Evolutionary conservation across 2,888 invertebrate genomes (phyloP).

Genomic region (Lepidocyrtoides sp.): DNA sequence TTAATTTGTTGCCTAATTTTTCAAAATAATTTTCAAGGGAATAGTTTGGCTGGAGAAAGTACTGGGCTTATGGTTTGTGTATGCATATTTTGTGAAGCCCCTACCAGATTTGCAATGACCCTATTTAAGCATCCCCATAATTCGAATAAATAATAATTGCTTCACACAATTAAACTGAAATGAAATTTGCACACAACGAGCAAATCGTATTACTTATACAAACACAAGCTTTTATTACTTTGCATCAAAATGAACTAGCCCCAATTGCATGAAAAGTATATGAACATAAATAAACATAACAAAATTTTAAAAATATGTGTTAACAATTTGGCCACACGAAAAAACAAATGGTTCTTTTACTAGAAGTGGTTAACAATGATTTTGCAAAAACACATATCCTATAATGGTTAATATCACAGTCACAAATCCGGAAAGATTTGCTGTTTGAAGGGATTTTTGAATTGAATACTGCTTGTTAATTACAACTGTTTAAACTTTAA

Average conservation of each 20-base stretch:
- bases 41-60: not conserved
- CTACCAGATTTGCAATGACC: not conserved
- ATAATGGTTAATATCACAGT: conserved; percentile 35
- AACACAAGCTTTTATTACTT: conserved; percentile 14
- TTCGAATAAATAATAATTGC: not conserved
- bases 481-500: conserved; percentile 21
- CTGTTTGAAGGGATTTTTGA: not conserved
- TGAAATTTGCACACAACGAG: not conserved
- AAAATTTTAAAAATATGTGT: conserved; percentile 44
- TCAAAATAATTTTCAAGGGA: not conserved
- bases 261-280: conserved; percentile 34
- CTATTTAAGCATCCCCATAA: not conserved
- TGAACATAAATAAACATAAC: not conserved
- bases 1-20: not conserved
- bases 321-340: conserved; percentile 59
- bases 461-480: conserved; percentile 10
- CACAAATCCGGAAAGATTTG: not conserved
- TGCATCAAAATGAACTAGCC: not conserved
- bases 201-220: not conserved
- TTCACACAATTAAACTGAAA: not conserved
- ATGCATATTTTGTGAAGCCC: not conserved
- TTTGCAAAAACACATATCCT: not conserved
- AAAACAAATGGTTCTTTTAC: conserved; percentile 1
- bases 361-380: not conserved
- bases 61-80: not conserved